Evolutionary conservation across 1,140 invertebrate species (phyloP).

Genomic region (Proctacanthus coquilletti): DNA sequence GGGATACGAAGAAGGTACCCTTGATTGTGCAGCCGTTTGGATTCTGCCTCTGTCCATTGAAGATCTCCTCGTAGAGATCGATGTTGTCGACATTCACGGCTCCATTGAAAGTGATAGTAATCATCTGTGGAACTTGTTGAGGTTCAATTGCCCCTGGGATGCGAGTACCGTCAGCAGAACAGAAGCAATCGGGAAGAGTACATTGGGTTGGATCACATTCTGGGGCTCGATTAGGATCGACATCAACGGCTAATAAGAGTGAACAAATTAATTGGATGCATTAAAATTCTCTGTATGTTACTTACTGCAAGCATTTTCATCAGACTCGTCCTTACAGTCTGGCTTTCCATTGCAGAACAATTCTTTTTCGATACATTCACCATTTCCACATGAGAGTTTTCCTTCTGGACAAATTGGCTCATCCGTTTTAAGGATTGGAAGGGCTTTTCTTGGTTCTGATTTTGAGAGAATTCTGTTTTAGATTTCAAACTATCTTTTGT

Average conservation of each 20-base stretch:
- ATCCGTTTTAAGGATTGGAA: conserved; percentile 79
- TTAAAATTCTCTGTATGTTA: conserved; percentile 17
- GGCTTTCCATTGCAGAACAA: conserved; percentile 84
- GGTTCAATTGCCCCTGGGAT: conserved; percentile 72
- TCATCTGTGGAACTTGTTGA: conserved; percentile 81
- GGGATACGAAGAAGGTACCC: conserved; percentile 89
- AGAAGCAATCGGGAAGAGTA: conserved; percentile 81
- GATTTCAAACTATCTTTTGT: too few species aligned
- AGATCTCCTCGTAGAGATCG: conserved; percentile 79
- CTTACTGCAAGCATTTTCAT: conserved; percentile 91
- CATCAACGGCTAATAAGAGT: conserved; percentile 57
- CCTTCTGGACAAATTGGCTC: conserved; percentile 78
- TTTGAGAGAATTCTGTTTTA: too few species aligned
- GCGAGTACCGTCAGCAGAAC: conserved; percentile 79
- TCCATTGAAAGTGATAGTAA: conserved; percentile 87
- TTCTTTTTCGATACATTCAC: conserved; percentile 78
- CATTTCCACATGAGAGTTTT: conserved; percentile 76
- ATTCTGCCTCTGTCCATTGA: conserved; percentile 71
- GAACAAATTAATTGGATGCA: neutral
- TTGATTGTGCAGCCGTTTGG: conserved; percentile 88
- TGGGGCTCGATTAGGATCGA: conserved; percentile 74
- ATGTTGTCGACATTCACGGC: conserved; percentile 90
- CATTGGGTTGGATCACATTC: conserved; percentile 82
- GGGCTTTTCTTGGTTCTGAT: conserved; percentile 76
- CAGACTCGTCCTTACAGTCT: conserved; percentile 87